Evolutionary conservation across 1,140 invertebrate species (phyloP).

Genomic region (Zaprionus vittiger): DNA sequence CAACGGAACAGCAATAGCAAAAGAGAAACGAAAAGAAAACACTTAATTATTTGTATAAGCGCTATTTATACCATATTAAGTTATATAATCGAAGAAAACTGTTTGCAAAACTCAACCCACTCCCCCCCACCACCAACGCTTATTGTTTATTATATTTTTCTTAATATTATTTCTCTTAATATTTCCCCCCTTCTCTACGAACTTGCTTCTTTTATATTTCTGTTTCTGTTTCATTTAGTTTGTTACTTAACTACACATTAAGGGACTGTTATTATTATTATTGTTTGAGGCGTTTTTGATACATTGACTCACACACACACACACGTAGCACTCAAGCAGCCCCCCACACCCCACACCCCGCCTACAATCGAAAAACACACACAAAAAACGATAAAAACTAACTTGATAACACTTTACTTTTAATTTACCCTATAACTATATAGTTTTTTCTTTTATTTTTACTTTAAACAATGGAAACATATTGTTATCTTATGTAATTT

Average conservation of each 20-base stretch:
- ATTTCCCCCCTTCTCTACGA: not conserved
- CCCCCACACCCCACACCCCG: constrained; percentile 39
- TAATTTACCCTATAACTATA: constrained; percentile 66
- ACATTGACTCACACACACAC: constrained; percentile 34
- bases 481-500: constrained; percentile 72
- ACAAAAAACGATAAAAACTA: constrained; percentile 29
- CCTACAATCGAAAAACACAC: constrained; percentile 33
- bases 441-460: constrained; percentile 53
- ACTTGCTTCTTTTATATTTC: constrained; percentile 10
- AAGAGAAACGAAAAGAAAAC: constrained; percentile 40
- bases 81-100: constrained; percentile 33
- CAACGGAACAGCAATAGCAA: constrained; percentile 41
- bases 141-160: constrained; percentile 9
- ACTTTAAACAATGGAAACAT: constrained; percentile 55
- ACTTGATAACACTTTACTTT: constrained; percentile 75
- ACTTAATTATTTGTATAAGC: constrained; percentile 75
- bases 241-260: constrained; percentile 61
- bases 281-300: constrained; percentile 37
- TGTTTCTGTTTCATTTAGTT: constrained; percentile 41
- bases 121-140: not conserved
- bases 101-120: constrained; percentile 9
- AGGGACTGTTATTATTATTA: constrained; percentile 42
- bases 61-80: constrained; percentile 64
- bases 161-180: not conserved
- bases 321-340: constrained; percentile 36